Evolutionary conservation across 1,140 invertebrate species (phyloP).

Genomic region (Harpegnathos saltator): DNA sequence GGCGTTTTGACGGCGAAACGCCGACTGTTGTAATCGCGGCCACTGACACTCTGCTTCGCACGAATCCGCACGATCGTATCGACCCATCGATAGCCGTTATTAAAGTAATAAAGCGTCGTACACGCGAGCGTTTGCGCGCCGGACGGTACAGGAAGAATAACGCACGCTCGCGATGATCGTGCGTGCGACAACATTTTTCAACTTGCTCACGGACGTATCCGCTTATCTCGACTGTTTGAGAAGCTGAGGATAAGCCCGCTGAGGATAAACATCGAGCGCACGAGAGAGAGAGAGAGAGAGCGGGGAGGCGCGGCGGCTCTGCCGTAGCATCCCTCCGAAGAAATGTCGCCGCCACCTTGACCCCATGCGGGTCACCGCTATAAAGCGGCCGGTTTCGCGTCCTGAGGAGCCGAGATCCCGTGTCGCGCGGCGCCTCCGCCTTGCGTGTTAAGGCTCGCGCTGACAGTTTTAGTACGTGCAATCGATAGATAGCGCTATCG

Average conservation of each 20-base stretch:
- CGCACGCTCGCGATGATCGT: too few species aligned
- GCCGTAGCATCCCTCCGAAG: slow-evolving; percentile 56
- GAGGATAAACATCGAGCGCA: slow-evolving; percentile 32
- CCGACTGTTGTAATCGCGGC: too few species aligned
- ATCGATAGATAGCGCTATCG: slow-evolving; percentile 76
- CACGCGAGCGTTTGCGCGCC: too few species aligned
- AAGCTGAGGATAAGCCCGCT: slow-evolving; percentile 8
- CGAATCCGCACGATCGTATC: too few species aligned
- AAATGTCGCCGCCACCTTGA: slow-evolving; percentile 74
- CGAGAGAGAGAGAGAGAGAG: too few species aligned
- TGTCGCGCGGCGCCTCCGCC: slow-evolving; percentile 22
- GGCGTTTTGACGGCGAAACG: too few species aligned
- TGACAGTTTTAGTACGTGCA: slow-evolving; percentile 77
- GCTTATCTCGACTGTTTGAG: slow-evolving; percentile 32
- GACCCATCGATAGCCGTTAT: too few species aligned
- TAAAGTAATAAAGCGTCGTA: too few species aligned
- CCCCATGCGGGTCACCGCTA: slow-evolving; percentile 71
- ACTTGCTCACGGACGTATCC: slow-evolving; percentile 5
- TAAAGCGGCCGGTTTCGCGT: slow-evolving; percentile 65
- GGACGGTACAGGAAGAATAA: neutral
- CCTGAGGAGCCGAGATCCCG: neutral
- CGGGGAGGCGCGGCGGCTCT: neutral
- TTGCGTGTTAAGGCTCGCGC: slow-evolving; percentile 52
- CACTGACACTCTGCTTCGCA: too few species aligned
- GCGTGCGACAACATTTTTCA: neutral